These are phyloP conservation scores for Tachuris rubrigastra DNA, from an alignment of 2,113 vertebrate genomes.

Conservation along the genomic window DNA sequence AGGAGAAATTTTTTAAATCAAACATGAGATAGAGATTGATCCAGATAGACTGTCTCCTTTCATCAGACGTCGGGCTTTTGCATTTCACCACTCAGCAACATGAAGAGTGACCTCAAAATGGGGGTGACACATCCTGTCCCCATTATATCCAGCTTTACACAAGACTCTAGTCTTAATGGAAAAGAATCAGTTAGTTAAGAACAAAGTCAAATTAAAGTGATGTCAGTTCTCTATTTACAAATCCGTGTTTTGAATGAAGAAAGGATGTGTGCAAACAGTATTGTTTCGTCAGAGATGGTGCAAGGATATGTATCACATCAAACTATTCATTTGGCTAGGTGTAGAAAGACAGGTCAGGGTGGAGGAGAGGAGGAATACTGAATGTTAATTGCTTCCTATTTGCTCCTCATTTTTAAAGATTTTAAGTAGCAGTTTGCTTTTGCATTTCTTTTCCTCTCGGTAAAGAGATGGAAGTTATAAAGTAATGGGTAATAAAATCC, in stretches of 20 bases:
- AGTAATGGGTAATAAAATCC: background rate
- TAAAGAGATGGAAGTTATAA: background rate
- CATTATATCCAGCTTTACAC: background rate
- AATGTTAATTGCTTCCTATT: slow-evolving; percentile 4
- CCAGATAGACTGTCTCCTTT: background rate
- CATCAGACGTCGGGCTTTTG: background rate
- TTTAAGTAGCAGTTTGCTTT: background rate
- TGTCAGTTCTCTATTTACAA: slow-evolving; percentile 18
- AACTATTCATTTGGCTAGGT: background rate
- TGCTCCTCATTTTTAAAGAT: background rate
- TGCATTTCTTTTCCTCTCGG: background rate
- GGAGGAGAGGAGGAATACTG: slow-evolving; percentile 6
- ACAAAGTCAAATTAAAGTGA: slow-evolving; percentile 9
- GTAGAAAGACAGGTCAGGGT: slow-evolving; percentile 5
- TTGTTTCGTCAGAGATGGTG: slow-evolving; percentile 22
- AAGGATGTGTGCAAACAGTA: background rate
- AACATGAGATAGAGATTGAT: background rate
- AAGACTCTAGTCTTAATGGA: slow-evolving; percentile 28
- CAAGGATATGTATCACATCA: background rate
- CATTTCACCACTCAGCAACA: background rate
- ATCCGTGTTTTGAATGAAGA: slow-evolving; percentile 29
- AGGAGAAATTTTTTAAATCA: background rate
- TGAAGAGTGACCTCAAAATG: background rate
- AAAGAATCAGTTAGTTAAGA: slow-evolving; percentile 56
- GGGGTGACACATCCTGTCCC: background rate